A percentile compares a stretch with the other conserved stretches of the same genome.
phyloP scores from a whole-genome alignment of 2,113 vertebrate species.

The Chloropsis cyanopogon region DNA sequence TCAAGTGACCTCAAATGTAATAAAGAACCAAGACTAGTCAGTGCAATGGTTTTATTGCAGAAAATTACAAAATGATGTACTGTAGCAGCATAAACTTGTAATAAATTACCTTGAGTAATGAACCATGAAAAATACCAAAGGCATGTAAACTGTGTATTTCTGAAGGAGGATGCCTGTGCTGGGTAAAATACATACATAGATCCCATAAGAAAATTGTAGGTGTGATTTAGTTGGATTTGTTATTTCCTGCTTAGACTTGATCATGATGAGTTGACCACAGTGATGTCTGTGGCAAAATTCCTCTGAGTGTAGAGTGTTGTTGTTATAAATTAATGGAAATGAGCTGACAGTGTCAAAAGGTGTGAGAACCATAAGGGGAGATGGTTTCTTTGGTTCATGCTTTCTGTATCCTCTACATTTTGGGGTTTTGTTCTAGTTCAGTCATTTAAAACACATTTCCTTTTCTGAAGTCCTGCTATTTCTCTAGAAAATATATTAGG shows the following conservation, averaged over 20 bases:
- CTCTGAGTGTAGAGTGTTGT: rapidly evolving
- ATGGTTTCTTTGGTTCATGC: background rate
- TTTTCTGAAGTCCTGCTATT: background rate
- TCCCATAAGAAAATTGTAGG: background rate
- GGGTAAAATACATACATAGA: background rate
- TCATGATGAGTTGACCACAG: background rate
- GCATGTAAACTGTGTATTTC: constrained; percentile 20
- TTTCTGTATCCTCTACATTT: background rate
- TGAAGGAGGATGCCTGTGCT: background rate
- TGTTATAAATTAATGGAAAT: background rate
- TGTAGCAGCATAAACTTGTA: constrained; percentile 34
- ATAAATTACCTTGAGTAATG: constrained; percentile 51
- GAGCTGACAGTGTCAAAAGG: background rate
- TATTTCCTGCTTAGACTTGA: background rate
- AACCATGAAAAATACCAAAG: constrained; percentile 7
- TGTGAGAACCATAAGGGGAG: background rate
- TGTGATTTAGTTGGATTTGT: background rate
- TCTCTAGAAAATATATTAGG: background rate
- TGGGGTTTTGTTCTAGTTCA: background rate
- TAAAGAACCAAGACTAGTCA: constrained; percentile 52
- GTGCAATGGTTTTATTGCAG: constrained; percentile 48
- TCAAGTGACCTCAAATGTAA: constrained; percentile 60
- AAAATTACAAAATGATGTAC: constrained; percentile 60
- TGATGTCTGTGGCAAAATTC: background rate
- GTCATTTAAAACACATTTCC: background rate